Conservation (phyloP, 2,797 vertebrate genomes). For the Saxicola maurus region DNA sequence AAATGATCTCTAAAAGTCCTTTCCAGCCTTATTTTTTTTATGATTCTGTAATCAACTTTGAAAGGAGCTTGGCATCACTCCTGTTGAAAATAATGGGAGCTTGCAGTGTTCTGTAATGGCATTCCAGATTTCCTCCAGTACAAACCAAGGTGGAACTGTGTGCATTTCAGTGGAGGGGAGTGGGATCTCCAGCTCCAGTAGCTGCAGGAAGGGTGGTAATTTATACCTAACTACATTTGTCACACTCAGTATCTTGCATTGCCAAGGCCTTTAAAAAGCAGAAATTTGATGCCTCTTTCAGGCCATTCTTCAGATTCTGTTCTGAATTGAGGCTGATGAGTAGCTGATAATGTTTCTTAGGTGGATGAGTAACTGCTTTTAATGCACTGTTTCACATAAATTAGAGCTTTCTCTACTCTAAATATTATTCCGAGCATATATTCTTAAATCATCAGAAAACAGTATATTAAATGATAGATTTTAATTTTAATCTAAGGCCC, state of each 20-base stretch:
- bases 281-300: neutral
- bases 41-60: slow-evolving; percentile 48
- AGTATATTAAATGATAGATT: neutral
- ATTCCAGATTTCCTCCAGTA: slow-evolving; percentile 1
- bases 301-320: neutral
- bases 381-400: neutral
- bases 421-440: neutral
- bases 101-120: neutral
- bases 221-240: slow-evolving; percentile 1
- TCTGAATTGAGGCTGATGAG: neutral
- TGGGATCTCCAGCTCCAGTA: neutral
- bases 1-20: slow-evolving; percentile 65
- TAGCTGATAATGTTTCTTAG: neutral
- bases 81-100: slow-evolving; percentile 28
- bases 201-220: neutral
- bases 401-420: neutral
- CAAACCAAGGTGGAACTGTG: slow-evolving; percentile 23
- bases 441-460: neutral
- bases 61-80: slow-evolving; percentile 41
- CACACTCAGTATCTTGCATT: neutral
- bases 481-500: neutral
- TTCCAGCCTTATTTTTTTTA: slow-evolving; percentile 40
- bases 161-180: neutral
- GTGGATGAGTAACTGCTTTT: neutral
- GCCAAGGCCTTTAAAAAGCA: neutral